These are phyloP conservation scores for Athalia circularis DNA, from an alignment of 2,888 invertebrate genomes.

Conservation along the genomic window DNA sequence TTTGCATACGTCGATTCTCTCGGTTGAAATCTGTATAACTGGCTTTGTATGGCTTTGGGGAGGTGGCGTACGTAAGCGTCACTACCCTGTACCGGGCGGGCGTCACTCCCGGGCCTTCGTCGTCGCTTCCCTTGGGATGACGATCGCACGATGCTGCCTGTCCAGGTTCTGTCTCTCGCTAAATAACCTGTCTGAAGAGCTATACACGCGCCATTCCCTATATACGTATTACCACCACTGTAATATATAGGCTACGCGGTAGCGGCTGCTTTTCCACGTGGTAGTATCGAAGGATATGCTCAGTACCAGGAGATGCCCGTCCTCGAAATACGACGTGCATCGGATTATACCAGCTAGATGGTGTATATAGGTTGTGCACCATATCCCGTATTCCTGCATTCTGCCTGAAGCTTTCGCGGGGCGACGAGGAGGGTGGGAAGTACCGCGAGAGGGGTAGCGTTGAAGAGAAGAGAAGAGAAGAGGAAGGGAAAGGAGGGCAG, in stretches of 20 bases:
- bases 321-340: conserved; percentile 43
- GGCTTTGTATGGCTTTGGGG: too few relatives aligned
- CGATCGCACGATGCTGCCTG: neutral
- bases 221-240: neutral
- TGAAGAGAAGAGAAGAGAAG: too few relatives aligned
- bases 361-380: neutral
- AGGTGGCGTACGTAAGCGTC: too few relatives aligned
- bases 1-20: conserved; percentile 39
- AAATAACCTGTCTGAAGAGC: conserved; percentile 30
- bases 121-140: conserved; percentile 20
- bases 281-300: too few relatives aligned
- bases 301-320: neutral
- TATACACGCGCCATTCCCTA: conserved; percentile 8
- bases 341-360: conserved; percentile 29
- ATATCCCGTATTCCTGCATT: neutral
- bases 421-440: too few relatives aligned
- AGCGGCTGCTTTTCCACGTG: too few relatives aligned
- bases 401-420: too few relatives aligned
- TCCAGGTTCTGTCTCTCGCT: conserved; percentile 26
- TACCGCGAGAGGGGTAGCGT: too few relatives aligned
- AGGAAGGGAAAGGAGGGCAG: too few relatives aligned
- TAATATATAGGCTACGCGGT: too few relatives aligned
- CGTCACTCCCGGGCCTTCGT: too few relatives aligned
- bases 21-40: conserved; percentile 21
- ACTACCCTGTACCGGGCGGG: too few relatives aligned